phyloP scores from a whole-genome alignment of 1,140 invertebrate genomes.

The Nixonia krombeini region DNA sequence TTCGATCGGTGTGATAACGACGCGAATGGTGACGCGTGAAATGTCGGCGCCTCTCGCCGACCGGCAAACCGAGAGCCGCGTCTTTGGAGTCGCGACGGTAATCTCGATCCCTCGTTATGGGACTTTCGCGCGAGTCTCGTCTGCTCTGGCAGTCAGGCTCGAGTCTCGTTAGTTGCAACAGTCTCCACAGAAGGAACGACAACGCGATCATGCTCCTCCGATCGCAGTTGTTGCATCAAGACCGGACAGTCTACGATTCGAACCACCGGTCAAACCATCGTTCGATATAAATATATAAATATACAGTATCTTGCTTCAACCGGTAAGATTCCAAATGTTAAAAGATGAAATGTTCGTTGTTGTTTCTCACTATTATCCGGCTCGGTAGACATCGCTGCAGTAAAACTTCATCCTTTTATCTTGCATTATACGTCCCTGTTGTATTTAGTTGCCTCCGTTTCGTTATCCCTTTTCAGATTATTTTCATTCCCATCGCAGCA shows the following conservation, averaged over 20 bases:
- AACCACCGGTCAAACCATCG: background rate
- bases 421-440: too few relatives aligned
- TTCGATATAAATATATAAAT: background rate
- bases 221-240: background rate
- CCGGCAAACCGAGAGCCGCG: slow-evolving; percentile 28
- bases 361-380: too few relatives aligned
- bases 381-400: too few relatives aligned
- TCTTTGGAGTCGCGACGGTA: slow-evolving; percentile 58
- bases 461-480: too few relatives aligned
- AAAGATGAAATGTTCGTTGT: too few relatives aligned
- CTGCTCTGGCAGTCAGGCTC: slow-evolving; percentile 14
- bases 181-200: slow-evolving; percentile 59
- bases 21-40: slow-evolving; percentile 56
- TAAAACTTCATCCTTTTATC: too few relatives aligned
- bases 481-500: too few relatives aligned
- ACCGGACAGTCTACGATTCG: background rate
- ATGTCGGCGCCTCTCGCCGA: slow-evolving; percentile 52
- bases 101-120: slow-evolving; percentile 41
- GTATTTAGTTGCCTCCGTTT: too few relatives aligned
- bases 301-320: background rate
- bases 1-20: slow-evolving; percentile 60
- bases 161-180: slow-evolving; percentile 33
- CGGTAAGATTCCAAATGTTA: background rate
- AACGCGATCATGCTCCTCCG: slow-evolving; percentile 54
- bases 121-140: slow-evolving; percentile 21